Conservation (phyloP, 2,113 vertebrate genomes). For the Microcebus jonahi region DNA sequence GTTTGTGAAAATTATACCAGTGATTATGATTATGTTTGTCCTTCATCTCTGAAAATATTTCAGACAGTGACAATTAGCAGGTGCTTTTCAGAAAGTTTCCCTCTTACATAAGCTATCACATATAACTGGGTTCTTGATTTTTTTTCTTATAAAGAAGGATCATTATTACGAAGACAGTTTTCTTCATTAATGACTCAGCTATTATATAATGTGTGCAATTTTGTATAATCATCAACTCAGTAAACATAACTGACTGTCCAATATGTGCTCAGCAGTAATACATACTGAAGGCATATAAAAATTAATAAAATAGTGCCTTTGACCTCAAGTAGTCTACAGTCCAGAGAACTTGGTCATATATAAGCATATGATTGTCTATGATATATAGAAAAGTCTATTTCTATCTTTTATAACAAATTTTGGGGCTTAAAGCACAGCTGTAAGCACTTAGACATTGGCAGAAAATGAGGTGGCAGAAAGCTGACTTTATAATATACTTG, state of each 20-base stretch:
- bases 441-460: not conserved
- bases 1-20: not conserved
- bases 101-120: not conserved
- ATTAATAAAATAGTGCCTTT: slow-evolving; percentile 28
- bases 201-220: not conserved
- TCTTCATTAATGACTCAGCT: not conserved
- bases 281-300: not conserved
- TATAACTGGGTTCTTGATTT: not conserved
- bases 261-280: not conserved
- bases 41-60: slow-evolving; percentile 16
- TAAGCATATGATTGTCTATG: not conserved
- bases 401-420: slow-evolving; percentile 5
- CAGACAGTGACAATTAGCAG: not conserved
- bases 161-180: not conserved
- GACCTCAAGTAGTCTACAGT: not conserved
- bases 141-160: not conserved
- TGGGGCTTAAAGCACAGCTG: not conserved
- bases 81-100: not conserved
- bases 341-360: not conserved
- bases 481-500: not conserved
- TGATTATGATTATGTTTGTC: not conserved
- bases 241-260: not conserved
- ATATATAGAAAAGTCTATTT: not conserved
- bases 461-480: not conserved
- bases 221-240: not conserved